Evolutionary conservation across 1,140 invertebrate species (phyloP), one percentile per base, ranked within the genome.

Genomic region (Drosophila pseudoananassae): DNA sequence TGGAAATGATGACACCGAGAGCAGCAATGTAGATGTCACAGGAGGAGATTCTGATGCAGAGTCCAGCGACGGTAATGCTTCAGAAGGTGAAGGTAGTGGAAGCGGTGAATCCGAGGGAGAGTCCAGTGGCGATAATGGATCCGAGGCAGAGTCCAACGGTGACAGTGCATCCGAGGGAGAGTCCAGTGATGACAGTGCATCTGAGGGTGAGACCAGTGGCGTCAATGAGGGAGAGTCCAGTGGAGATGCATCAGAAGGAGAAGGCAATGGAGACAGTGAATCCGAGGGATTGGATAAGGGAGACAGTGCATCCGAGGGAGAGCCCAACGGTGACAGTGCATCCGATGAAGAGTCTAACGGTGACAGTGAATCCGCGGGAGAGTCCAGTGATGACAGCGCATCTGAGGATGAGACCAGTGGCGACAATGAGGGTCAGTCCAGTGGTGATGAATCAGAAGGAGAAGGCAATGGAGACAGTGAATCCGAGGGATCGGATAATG

Each of bases 1-100:
- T 7, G 36, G 5, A 15, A 63, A 66, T 14, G 17, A 43, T 3
- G 33, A 1, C n/a, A 31, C 14, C 15, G 45, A 14, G 14, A 10
- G 0, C 14, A 9, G 12, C 15, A 6, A 10, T 33, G 45, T 15
- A n/a, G 45, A 20, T 4, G 56, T 0, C 7, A 23, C 46, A 15
- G 50, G 27, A 23, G 43, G 29, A 65, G 43, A 46, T 10, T 12
- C 17, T 46, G 17, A 46, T 10, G 43, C 3, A 20, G 43, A 43
- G 40, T 43, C 43, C 43, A 10, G 9, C 17, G 43, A 3, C 1
- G 43, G 12, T 10, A 23, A 20, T 9, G 9, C 9, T 20, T 17
- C 15, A 3, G 43, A 46, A 17, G 43, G 43, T 4, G 17, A 46
- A 9, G 17, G 7, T 8, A 17, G 15, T 45, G 15, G 43, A 15